Evolutionary conservation across 2,888 invertebrate genomes (phyloP), one percentile per base, ranked within the genome.

Genomic region (Meloe dianella): DNA sequence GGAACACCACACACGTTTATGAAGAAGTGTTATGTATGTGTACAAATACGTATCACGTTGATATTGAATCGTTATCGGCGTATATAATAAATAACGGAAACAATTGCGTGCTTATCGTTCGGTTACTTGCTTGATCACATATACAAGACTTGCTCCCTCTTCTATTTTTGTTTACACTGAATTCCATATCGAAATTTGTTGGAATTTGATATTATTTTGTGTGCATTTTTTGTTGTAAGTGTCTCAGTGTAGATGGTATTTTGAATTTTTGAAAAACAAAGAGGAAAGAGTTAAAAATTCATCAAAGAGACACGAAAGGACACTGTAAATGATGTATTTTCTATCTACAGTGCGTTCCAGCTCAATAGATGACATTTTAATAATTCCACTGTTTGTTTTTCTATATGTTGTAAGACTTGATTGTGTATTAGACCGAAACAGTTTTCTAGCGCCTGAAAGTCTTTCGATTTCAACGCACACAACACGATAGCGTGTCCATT

Each of bases 51-150:
- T 41, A 17, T 12, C 10, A 20, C 9, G 8, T 47, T 47, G 20
- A 73, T 73, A 74, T 74, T 70, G 71, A 72, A 71, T 73, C 70
- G 71, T 73, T 75, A 75, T 75, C 75, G 68, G 67, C 2, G 27
- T 63, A 67, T 68, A 71, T 64, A 72, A 74, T 74, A 75, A 73
- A 74, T 75, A 73, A 72, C 66, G 73, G 70, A 75, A 74, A 73
- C 73, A 75, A 75, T 75, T 75, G 47, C 47, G 47, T 47, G 47
- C 47, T 47, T 47, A 47, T 47, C 47, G 47, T 47, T 20, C 8
- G 20, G 20, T 20, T 47, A 20, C 20, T 47, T 47, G 47, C 20
- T 47, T 9, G 47, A 47, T 47, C 47, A 20, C 47, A 41, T n/a
- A n/a, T 17, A 41, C 41, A 20, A 47, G 47, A 47, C 22, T 47